phyloP scores from a whole-genome alignment of 2,113 vertebrate genomes.

The Pionites leucogaster region DNA sequence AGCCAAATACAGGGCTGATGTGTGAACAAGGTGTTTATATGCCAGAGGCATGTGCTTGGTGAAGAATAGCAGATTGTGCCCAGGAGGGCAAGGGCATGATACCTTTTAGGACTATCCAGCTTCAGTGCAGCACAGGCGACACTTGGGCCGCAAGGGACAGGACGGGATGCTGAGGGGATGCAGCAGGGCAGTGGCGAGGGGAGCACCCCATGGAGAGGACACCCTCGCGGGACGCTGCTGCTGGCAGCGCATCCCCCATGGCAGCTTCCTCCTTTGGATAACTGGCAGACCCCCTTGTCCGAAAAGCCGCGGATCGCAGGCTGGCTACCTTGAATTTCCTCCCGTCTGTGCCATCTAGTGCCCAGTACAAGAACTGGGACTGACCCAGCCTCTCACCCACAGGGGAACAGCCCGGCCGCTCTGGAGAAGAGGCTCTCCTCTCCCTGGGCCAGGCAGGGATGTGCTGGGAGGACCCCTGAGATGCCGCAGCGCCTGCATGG shows the following conservation, averaged over 20 bases:
- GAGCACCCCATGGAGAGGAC: neutral
- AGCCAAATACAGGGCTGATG: neutral
- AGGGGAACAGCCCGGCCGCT: conserved; percentile 34
- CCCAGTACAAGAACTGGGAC: conserved; percentile 38
- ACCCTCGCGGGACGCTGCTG: neutral
- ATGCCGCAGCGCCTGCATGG: conserved; percentile 9
- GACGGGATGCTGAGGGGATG: neutral
- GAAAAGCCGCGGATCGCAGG: neutral
- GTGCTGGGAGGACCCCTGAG: conserved; percentile 32
- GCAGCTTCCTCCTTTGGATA: neutral
- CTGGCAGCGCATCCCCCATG: neutral
- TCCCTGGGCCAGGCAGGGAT: conserved; percentile 8
- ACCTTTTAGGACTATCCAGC: neutral
- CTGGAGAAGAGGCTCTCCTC: conserved; percentile 15
- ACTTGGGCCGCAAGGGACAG: neutral
- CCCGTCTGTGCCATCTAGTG: conserved; percentile 58
- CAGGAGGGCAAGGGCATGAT: neutral
- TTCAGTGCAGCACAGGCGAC: neutral
- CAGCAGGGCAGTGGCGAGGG: neutral
- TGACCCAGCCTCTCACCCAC: conserved; percentile 43
- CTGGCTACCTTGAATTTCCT: neutral
- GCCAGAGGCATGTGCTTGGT: neutral
- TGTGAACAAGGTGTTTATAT: accelerated
- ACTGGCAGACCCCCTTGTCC: neutral
- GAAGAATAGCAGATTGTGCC: neutral